Conservation (phyloP, 92 coral and sea anemone genomes). For the Parazoanthus darwini region DNA sequence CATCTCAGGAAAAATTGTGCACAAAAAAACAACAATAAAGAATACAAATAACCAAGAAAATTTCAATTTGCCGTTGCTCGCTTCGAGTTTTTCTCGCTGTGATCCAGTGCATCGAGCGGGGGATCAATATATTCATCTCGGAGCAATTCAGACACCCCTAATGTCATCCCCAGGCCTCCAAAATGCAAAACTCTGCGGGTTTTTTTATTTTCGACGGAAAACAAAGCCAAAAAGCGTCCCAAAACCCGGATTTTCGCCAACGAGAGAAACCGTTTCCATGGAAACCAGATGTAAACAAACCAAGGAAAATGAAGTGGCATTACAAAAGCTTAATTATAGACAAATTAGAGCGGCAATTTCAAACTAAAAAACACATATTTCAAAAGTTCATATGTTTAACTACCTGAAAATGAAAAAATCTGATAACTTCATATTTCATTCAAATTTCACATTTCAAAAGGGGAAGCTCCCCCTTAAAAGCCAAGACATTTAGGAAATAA, state of each 20-base stretch:
- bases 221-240: constrained; percentile 5
- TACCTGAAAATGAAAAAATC: constrained; percentile 12
- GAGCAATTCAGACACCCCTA: constrained; percentile 23
- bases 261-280: no score
- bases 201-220: constrained; percentile 20
- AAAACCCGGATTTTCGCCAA: not conserved
- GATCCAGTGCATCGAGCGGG: not conserved
- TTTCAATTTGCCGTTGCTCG: not conserved
- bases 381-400: constrained; percentile 11
- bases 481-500: no score
- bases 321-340: no score
- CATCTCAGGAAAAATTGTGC: not conserved
- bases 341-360: no score
- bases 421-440: not conserved
- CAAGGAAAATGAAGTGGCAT: no score
- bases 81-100: constrained; percentile 2
- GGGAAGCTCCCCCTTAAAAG: no score
- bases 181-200: constrained; percentile 1
- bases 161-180: constrained; percentile 26
- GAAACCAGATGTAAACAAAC: no score
- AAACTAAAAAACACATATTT: not conserved
- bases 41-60: no score
- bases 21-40: no score
- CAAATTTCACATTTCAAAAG: no score
- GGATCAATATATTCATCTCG: constrained; percentile 2